phyloP scores from a whole-genome alignment of 2,888 invertebrate species.

The Tubulanus polymorphus region DNA sequence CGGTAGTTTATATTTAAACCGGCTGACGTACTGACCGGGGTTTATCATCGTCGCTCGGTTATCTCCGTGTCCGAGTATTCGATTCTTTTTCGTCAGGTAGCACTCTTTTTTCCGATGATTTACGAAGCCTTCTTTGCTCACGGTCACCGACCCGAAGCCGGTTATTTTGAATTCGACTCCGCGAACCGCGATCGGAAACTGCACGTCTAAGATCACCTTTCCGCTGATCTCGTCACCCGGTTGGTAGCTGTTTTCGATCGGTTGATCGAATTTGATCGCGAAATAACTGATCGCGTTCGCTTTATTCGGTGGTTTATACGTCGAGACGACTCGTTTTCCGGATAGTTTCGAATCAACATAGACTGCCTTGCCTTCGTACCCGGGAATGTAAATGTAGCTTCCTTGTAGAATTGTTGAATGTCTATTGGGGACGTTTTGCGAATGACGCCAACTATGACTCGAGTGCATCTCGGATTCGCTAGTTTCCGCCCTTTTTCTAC shows the following conservation, averaged over 20 bases:
- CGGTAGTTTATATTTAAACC: slow-evolving; percentile 37
- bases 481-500: no score
- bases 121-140: slow-evolving; percentile 23
- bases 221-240: slow-evolving; percentile 41
- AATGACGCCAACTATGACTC: no score
- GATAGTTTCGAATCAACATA: no score
- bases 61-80: slow-evolving; percentile 35
- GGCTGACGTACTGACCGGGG: slow-evolving; percentile 40
- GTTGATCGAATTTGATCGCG: slow-evolving; percentile 35
- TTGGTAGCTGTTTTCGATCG: slow-evolving; percentile 25
- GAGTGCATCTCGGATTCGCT: no score
- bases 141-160: slow-evolving; percentile 32
- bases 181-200: slow-evolving; percentile 30
- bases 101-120: slow-evolving; percentile 27
- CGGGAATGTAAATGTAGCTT: no score
- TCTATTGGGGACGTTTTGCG: no score
- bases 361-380: no score
- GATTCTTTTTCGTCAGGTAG: slow-evolving; percentile 35
- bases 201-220: slow-evolving; percentile 35
- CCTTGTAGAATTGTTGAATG: no score
- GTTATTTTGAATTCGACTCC: slow-evolving; percentile 38
- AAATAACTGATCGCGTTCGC: slow-evolving; percentile 28
- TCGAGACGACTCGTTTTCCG: neutral
- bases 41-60: slow-evolving; percentile 30
- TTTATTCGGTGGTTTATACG: neutral